A percentile compares a stretch with the other conserved stretches of the same genome.
phyloP scores from a whole-genome alignment of 2,888 invertebrate genomes.

The Lepidocyrtinus sp. region DNA sequence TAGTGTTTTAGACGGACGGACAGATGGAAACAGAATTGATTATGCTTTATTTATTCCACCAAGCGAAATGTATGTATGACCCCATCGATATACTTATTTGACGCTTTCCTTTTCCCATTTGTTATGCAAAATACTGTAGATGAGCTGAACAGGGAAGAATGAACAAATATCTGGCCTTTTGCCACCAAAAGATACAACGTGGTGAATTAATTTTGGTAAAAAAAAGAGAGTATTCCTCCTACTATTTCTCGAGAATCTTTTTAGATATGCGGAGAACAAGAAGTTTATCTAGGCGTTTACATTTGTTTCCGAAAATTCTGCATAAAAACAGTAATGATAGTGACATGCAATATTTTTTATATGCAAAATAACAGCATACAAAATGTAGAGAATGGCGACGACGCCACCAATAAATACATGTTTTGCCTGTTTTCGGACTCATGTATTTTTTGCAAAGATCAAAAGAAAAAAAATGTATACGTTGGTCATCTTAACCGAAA shows the following conservation, averaged over 20 bases:
- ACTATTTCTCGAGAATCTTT: slow-evolving; percentile 30
- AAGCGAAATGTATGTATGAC: too few species aligned
- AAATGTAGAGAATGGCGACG: neutral
- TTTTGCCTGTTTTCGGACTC: too few species aligned
- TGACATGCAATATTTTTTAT: slow-evolving; percentile 16
- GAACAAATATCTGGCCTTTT: slow-evolving; percentile 26
- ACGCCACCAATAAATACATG: too few species aligned
- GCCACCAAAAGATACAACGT: slow-evolving; percentile 8
- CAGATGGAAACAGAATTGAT: too few species aligned
- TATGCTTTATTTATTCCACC: too few species aligned
- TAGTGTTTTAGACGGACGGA: too few species aligned
- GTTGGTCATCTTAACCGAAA: too few species aligned
- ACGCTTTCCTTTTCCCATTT: neutral
- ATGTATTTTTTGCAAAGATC: too few species aligned
- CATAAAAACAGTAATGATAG: neutral
- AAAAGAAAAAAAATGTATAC: too few species aligned
- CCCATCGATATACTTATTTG: neutral
- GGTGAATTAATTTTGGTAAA: neutral
- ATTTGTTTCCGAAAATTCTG: neutral
- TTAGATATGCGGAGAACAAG: slow-evolving; percentile 20
- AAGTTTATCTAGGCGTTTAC: neutral
- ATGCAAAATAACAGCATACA: neutral
- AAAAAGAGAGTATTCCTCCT: slow-evolving; percentile 33
- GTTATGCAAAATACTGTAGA: neutral
- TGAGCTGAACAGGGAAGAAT: neutral